Evolutionary conservation across 2,888 invertebrate species (phyloP).

Genomic region (Caenorhabditis macrosperma): DNA sequence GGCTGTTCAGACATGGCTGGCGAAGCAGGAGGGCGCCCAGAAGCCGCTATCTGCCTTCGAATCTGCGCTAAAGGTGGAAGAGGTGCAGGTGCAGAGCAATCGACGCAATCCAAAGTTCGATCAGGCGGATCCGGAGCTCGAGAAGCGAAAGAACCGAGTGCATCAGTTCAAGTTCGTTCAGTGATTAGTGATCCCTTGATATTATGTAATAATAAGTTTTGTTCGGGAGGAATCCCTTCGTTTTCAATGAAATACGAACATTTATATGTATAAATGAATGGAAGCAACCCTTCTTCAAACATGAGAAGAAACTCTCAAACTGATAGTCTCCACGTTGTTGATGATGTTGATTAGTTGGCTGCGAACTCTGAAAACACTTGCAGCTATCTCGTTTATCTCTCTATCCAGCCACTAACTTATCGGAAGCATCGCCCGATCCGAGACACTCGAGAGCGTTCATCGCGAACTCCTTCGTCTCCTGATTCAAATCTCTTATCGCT

Average conservation of each 20-base stretch:
- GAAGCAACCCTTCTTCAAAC: conserved; percentile 52
- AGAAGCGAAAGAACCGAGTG: conserved; percentile 31
- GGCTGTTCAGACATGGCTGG: conserved; percentile 34
- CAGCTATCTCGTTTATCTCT: too few relatives aligned
- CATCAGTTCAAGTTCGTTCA: conserved; percentile 34
- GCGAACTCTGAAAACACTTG: conserved; percentile 48
- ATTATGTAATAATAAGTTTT: background rate
- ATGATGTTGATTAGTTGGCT: conserved; percentile 55
- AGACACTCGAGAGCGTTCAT: conserved; percentile 46
- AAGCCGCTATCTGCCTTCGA: conserved; percentile 33
- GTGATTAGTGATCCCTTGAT: background rate
- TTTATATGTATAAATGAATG: conserved; percentile 24
- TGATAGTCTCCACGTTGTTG: conserved; percentile 51
- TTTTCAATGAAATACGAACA: background rate
- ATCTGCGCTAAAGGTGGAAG: conserved; percentile 26
- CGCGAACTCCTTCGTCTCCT: conserved; percentile 48
- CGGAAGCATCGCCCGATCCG: conserved; percentile 21
- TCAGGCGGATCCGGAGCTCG: conserved; percentile 9
- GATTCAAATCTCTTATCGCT: conserved; percentile 48
- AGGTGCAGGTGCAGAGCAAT: conserved; percentile 12
- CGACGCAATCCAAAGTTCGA: conserved; percentile 26
- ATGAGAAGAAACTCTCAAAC: conserved; percentile 59
- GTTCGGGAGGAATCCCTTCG: background rate
- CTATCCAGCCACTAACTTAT: conserved; percentile 13
- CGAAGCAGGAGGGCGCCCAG: conserved; percentile 9